Base-by-base conservation (phyloP, 2,888 invertebrate genomes). In the Sepioteuthis lessoniana region DNA sequence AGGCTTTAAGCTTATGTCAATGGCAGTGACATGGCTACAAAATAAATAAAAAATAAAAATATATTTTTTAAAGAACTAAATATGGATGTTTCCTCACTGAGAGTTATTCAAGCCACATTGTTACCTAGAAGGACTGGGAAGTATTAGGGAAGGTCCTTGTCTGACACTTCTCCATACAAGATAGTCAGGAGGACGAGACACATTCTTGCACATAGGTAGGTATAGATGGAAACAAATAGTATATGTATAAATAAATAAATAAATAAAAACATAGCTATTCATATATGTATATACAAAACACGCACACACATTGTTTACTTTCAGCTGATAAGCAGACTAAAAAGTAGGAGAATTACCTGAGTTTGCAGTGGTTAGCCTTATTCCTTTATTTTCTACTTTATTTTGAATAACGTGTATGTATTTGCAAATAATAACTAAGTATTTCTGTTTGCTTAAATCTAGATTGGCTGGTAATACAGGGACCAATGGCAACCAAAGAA, bases 321-420 rank as follows among this genome's bases (percentile, higher is more conserved):
- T 42, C 46, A 42, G 92, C 47, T 16, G 31, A 92, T 47, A 92
- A 92, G 42, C 92, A 92, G 19, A 91, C 92, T 46, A 92, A 92
- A 92, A 92, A 92, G 92, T 92, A 92, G n/a, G 76, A 76, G 46
- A 92, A 46, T 92, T 92, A 92, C 92, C 92, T 92, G 92, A 92
- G 92, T 92, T 92, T 92, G 92, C 42, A 42, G 92, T 92, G 92
- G 42, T 31, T 46, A 92, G 42, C 46, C 42, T 21, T 76, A 76
- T 35, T 16, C 76, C 76, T 76, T 1, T n/a, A 76, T 76, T 76
- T 35, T 76, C 76, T 76, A 76, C 13, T 76, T n/a, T 10, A 16
- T 35, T n/a, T 76, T 76, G 4, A 0, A 76, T 25, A 35, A 76
- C 13, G 13, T 35, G n/a, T 76, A 76, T n/a, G 76, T 76, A n/a